Evolutionary conservation across 2,797 vertebrate genomes (phyloP).

Genomic region (Centroberyx gerrardi): DNA sequence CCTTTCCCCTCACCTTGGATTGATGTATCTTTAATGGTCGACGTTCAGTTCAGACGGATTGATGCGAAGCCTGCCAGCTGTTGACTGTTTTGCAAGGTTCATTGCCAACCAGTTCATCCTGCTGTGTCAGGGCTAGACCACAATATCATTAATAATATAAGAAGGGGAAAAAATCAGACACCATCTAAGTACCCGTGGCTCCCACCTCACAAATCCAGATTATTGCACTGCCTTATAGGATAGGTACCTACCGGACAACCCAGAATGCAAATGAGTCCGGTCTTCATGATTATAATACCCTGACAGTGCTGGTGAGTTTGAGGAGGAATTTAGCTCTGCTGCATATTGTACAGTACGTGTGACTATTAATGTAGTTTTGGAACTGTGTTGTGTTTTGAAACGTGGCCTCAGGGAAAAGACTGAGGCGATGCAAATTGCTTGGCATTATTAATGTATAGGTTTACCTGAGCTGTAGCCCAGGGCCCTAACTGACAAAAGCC

Average conservation of each 20-base stretch:
- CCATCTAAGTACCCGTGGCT: constrained; percentile 49
- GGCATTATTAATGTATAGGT: constrained; percentile 32
- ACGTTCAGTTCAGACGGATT: constrained; percentile 67
- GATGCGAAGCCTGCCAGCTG: constrained; percentile 67
- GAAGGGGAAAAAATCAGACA: constrained; percentile 65
- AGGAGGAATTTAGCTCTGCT: not conserved
- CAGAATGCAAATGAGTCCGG: constrained; percentile 11
- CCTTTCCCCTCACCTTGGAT: constrained; percentile 65
- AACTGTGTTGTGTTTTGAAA: constrained; percentile 11
- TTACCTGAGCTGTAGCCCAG: constrained; percentile 11
- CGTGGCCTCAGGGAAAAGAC: constrained; percentile 17
- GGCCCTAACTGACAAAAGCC: constrained; percentile 14
- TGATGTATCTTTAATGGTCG: constrained; percentile 71
- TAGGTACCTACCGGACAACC: constrained; percentile 13
- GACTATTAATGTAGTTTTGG: constrained; percentile 34
- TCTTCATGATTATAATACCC: not conserved
- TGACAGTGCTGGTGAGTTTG: constrained; percentile 6
- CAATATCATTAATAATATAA: constrained; percentile 75
- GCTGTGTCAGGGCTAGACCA: constrained; percentile 62
- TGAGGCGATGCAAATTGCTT: constrained; percentile 34
- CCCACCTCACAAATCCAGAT: constrained; percentile 39
- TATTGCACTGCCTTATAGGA: constrained; percentile 21
- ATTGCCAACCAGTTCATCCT: constrained; percentile 72
- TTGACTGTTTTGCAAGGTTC: constrained; percentile 76
- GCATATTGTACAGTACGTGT: constrained; percentile 3